Base-by-base conservation (phyloP, 2,888 invertebrate genomes). In the Pachymerium ferrugineum region DNA sequence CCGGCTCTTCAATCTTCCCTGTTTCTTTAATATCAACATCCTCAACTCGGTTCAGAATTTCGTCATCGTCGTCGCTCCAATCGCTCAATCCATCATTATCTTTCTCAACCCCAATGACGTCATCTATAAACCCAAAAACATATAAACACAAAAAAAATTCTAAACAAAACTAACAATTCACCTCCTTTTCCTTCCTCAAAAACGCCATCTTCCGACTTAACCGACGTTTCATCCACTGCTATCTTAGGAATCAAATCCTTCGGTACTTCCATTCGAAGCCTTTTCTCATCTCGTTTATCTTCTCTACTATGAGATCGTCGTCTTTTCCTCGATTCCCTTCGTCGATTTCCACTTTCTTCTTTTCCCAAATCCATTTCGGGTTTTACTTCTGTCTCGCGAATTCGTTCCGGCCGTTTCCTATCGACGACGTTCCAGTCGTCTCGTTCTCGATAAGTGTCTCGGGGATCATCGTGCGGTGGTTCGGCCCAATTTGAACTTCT, bases 31-130 rank as follows among this genome's bases (percentile, higher is more conserved):
- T 14, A 4, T n/a, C 67, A n/a, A 67, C 22, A 6, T 67, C 70
- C 14, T 70, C 70, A 79, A 89, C 90, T 83, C 90, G 88, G 77
- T 92, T 90, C 3, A 93, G 85, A 80, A 93, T 92, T 79, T 93
- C 93, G 82, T 93, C 93, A 73, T 92, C 92, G 82, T 93, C 93
- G 74, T 79, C 79, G 80, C 93, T 93, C 76, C 93, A 92, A 83
- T 93, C 93, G 82, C 93, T 93, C 14, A 93, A 86, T 14, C 33
- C 71, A 14, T 22, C 71, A 3, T 19, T 22, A 6, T 33, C 38
- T 30, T 29, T 29, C 14, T 70, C 29, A 19, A 28, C 25, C 16
- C 6, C 19, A 28, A n/a, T 3, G 67, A 14, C 67, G n/a, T 67
- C 25, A 19, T 28, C 67, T 67, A 14, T 12, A 29, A 3, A n/a